A percentile compares a stretch with the other conserved stretches of the same genome.
Conservation (phyloP, 2,888 invertebrate genomes). For the Lysandra coridon region DNA sequence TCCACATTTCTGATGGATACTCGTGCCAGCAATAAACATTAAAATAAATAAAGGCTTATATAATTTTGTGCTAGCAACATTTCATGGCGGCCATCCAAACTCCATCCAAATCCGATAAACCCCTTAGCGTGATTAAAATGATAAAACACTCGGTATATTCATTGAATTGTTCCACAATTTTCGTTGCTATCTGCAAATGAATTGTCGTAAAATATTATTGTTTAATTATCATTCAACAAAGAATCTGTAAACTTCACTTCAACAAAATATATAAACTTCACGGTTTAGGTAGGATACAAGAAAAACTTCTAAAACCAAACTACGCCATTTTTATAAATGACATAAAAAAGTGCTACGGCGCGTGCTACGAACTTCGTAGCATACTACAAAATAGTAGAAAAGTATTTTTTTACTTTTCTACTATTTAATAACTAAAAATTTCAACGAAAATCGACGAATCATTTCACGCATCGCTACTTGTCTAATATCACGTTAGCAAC, state of each 20-base stretch:
- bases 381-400: too few relatives aligned
- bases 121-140: slow-evolving; percentile 16
- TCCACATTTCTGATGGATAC: slow-evolving; percentile 1
- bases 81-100: slow-evolving; percentile 24
- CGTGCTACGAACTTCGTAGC: too few relatives aligned
- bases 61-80: slow-evolving; percentile 8
- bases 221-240: not conserved
- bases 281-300: too few relatives aligned
- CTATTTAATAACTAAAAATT: not conserved
- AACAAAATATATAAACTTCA: too few relatives aligned
- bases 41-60: not conserved
- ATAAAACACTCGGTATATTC: slow-evolving; percentile 18
- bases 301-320: too few relatives aligned
- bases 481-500: not conserved
- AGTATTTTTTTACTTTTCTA: too few relatives aligned
- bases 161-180: slow-evolving; percentile 9
- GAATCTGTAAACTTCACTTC: not conserved
- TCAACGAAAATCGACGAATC: not conserved
- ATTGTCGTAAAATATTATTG: too few relatives aligned
- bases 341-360: too few relatives aligned
- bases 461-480: not conserved
- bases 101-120: slow-evolving; percentile 21
- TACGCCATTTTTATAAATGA: too few relatives aligned
- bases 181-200: not conserved
- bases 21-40: not conserved